A percentile compares a stretch with the other conserved stretches of the same genome.
These are phyloP conservation scores for Drosophila sturtevanti DNA, from an alignment of 1,140 invertebrate species.

Conservation along the genomic window DNA sequence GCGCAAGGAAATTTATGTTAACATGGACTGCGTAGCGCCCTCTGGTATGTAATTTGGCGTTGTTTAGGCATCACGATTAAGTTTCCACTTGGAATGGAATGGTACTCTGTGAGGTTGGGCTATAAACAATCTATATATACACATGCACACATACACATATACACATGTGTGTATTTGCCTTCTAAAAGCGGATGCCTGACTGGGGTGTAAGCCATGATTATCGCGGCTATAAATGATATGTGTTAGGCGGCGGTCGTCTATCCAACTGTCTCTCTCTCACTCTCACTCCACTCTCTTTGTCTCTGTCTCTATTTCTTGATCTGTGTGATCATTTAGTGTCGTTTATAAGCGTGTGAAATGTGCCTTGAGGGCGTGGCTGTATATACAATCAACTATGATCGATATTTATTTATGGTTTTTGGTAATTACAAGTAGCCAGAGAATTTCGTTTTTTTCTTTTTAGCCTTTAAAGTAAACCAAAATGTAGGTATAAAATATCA, in stretches of 20 bases:
- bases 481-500: slow-evolving; percentile 45
- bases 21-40: slow-evolving; percentile 79
- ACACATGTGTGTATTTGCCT: slow-evolving; percentile 34
- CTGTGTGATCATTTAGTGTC: slow-evolving; percentile 44
- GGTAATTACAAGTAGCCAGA: background rate
- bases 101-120: slow-evolving; percentile 23
- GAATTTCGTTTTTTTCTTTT: background rate
- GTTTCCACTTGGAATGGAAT: slow-evolving; percentile 53
- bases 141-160: background rate
- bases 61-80: slow-evolving; percentile 81
- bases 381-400: slow-evolving; percentile 17
- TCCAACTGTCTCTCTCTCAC: no score
- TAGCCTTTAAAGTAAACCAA: slow-evolving; percentile 24
- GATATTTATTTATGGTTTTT: slow-evolving; percentile 41
- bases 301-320: background rate
- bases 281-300: background rate
- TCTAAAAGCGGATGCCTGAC: slow-evolving; percentile 47
- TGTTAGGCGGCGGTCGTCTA: slow-evolving; percentile 38
- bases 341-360: slow-evolving; percentile 61
- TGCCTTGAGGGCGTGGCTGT: slow-evolving; percentile 32
- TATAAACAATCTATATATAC: background rate
- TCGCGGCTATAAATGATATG: slow-evolving; percentile 76
- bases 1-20: slow-evolving; percentile 79
- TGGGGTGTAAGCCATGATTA: slow-evolving; percentile 80
- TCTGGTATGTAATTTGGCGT: slow-evolving; percentile 80